These are phyloP conservation scores for Caenorhabditis sp. DNA, from an alignment of 2,888 invertebrate species.

Conservation along the genomic window DNA sequence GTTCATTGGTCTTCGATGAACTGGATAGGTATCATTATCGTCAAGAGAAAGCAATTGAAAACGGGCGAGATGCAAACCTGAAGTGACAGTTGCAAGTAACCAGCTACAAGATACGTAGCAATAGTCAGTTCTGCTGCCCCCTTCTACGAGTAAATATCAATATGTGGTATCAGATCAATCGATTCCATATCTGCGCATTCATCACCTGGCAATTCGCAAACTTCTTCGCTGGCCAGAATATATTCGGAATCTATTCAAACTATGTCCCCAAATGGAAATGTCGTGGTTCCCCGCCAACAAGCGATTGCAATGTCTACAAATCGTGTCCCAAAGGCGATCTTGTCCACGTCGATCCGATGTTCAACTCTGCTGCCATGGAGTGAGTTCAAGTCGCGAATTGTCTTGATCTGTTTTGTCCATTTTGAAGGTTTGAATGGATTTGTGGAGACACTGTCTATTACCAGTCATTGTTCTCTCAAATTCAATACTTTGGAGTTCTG, in stretches of 20 bases:
- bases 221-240: conserved; percentile 76
- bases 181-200: conserved; percentile 76
- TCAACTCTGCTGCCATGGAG: conserved; percentile 75
- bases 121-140: background rate
- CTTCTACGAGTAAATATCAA: background rate
- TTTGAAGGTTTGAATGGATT: conserved; percentile 73
- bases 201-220: conserved; percentile 80
- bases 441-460: conserved; percentile 69
- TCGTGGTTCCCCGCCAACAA: conserved; percentile 35
- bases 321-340: conserved; percentile 20
- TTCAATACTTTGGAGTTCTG: conserved; percentile 70
- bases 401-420: background rate
- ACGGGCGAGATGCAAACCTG: conserved; percentile 14
- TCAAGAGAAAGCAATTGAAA: background rate
- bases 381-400: conserved; percentile 28
- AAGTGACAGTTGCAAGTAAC: conserved; percentile 23
- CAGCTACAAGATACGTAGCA: background rate
- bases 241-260: conserved; percentile 79
- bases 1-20: conserved; percentile 23
- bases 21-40: background rate
- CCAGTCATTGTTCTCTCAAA: conserved; percentile 70
- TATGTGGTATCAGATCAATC: conserved; percentile 74
- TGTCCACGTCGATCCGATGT: conserved; percentile 33
- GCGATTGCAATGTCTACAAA: conserved; percentile 19
- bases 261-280: conserved; percentile 73